Percentiles rank a stretch among this genome's conserved stretches.
Evolutionary conservation across 2,797 vertebrate species (phyloP).

Genomic region (Tauraco hartlaubi): DNA sequence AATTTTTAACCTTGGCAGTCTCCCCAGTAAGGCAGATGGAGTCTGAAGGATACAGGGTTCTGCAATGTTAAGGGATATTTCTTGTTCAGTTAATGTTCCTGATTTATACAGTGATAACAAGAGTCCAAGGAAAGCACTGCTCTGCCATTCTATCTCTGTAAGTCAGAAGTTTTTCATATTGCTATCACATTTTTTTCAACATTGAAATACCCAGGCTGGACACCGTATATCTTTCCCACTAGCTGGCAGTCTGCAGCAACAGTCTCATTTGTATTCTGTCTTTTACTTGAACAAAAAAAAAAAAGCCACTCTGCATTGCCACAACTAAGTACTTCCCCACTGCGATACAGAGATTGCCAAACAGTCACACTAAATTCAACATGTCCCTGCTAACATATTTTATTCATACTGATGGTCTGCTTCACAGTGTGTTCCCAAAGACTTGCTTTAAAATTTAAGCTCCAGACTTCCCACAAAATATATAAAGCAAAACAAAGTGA

Average conservation of each 20-base stretch:
- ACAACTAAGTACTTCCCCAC: conserved; percentile 2
- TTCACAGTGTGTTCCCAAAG: conserved; percentile 1
- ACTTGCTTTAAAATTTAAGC: conserved; percentile 26
- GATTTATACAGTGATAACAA: not conserved
- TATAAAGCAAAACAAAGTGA: not conserved
- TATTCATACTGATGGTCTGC: conserved; percentile 39
- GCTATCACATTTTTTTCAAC: not conserved
- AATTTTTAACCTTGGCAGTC: not conserved
- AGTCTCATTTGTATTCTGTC: conserved; percentile 41
- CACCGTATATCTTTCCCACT: not conserved
- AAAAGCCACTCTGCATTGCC: not conserved
- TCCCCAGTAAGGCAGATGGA: not conserved
- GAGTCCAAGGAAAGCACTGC: not conserved
- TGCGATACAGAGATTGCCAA: not conserved
- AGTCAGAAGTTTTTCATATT: not conserved
- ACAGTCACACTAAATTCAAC: not conserved
- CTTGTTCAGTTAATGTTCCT: not conserved
- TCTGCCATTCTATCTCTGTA: not conserved
- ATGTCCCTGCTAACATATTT: conserved; percentile 2
- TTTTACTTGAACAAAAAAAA: not conserved
- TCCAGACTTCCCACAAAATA: conserved; percentile 11
- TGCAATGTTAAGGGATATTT: not conserved
- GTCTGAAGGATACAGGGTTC: not conserved
- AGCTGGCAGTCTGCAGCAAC: not conserved
- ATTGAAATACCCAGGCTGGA: not conserved